These are phyloP conservation scores for Parazoanthus darwini DNA, from an alignment of 92 coral and sea anemone species.

Conservation along the genomic window DNA sequence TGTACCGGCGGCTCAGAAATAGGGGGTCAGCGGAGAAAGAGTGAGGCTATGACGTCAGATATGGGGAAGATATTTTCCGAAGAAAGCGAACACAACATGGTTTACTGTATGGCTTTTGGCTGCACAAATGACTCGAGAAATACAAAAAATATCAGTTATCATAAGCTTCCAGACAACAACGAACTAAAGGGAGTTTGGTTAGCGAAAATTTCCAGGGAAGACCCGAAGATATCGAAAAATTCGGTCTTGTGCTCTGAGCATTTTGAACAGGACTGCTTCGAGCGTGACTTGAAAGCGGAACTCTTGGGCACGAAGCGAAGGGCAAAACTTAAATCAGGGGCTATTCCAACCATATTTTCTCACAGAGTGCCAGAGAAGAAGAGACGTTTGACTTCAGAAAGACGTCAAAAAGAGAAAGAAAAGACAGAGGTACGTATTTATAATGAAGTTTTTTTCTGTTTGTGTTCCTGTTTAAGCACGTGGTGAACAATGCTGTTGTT, in stretches of 20 bases:
- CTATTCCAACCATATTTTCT: conserved; percentile 27
- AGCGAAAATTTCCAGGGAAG: conserved; percentile 18
- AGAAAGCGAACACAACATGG: background rate
- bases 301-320: conserved; percentile 12
- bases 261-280: conserved; percentile 34
- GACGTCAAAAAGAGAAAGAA: conserved; percentile 23
- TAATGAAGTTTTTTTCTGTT: background rate
- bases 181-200: background rate
- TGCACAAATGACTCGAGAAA: conserved; percentile 44
- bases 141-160: conserved; percentile 19
- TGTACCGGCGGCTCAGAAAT: too few species aligned
- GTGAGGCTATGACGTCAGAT: too few species aligned
- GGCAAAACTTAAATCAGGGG: conserved; percentile 15
- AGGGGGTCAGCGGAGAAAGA: too few species aligned
- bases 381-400: conserved; percentile 27
- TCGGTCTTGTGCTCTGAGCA: conserved; percentile 44
- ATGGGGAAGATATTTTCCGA: background rate
- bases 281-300: conserved; percentile 45
- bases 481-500: background rate
- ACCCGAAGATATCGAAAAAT: conserved; percentile 14
- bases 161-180: conserved; percentile 23
- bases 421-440: conserved; percentile 34
- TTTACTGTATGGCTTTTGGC: conserved; percentile 14
- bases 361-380: conserved; percentile 34
- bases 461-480: conserved; percentile 14